Percentiles rank a stretch among this genome's conserved stretches.
Evolutionary conservation across 2,888 invertebrate genomes (phyloP).

Genomic region (Leptopilina myrica): DNA sequence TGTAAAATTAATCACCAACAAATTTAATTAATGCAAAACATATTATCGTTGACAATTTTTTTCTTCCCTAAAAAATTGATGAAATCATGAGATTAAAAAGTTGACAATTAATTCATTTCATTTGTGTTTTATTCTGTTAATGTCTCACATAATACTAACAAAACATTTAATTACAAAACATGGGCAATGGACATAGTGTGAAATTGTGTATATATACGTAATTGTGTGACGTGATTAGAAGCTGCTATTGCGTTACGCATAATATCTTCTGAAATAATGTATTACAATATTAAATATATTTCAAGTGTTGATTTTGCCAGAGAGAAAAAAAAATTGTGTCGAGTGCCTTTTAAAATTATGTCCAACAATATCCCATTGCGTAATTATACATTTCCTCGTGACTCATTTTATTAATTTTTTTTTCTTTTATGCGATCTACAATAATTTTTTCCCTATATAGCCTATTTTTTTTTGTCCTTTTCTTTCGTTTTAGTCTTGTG

Average conservation of each 20-base stretch:
- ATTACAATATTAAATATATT: slow-evolving; percentile 65
- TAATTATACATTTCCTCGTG: slow-evolving; percentile 43
- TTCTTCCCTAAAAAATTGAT: no score
- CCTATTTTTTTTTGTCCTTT: slow-evolving; percentile 34
- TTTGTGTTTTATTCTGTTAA: slow-evolving; percentile 70
- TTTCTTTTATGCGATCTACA: slow-evolving; percentile 42
- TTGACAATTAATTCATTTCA: slow-evolving; percentile 44
- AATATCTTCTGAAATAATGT: slow-evolving; percentile 69
- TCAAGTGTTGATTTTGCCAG: slow-evolving; percentile 67
- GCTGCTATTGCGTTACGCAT: slow-evolving; percentile 70
- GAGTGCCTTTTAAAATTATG: slow-evolving; percentile 52
- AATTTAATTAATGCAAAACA: no score
- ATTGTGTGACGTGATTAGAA: slow-evolving; percentile 66
- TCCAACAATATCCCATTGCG: slow-evolving; percentile 49
- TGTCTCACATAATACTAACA: slow-evolving; percentile 73
- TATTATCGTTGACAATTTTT: no score
- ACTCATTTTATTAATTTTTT: slow-evolving; percentile 33
- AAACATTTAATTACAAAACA: slow-evolving; percentile 74
- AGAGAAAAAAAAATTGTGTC: slow-evolving; percentile 59
- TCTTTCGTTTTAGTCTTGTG: slow-evolving; percentile 30
- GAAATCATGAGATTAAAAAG: background rate
- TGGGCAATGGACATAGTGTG: slow-evolving; percentile 61
- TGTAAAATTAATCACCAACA: no score
- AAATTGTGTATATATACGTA: slow-evolving; percentile 50
- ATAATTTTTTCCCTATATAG: slow-evolving; percentile 42